phyloP scores from a whole-genome alignment of 2,113 vertebrate species.

The Lamprotornis superbus region DNA sequence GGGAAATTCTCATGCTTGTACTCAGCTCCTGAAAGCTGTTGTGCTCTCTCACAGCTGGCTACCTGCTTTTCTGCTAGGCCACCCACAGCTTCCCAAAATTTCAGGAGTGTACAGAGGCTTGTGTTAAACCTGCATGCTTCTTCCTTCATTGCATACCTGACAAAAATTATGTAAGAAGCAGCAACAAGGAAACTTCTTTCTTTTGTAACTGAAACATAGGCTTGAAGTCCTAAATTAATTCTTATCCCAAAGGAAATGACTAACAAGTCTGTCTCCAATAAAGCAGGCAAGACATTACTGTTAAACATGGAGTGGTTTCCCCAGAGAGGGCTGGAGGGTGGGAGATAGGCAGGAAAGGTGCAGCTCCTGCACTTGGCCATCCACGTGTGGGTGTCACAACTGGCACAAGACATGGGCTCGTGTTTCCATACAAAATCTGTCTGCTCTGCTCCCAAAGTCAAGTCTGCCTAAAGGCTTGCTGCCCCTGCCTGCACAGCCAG shows the following conservation, averaged over 20 bases:
- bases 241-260: background rate
- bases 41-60: background rate
- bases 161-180: background rate
- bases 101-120: background rate
- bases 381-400: rapidly evolving
- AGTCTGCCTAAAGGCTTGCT: background rate
- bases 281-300: background rate
- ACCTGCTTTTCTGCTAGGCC: background rate
- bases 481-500: background rate
- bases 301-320: background rate
- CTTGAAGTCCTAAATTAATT: background rate
- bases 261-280: background rate
- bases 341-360: background rate
- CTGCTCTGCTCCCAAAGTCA: background rate
- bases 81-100: background rate
- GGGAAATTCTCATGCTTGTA: background rate
- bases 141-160: background rate
- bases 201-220: background rate
- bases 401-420: background rate
- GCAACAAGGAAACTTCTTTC: background rate
- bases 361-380: background rate
- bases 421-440: rapidly evolving
- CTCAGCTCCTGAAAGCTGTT: background rate
- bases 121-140: background rate
- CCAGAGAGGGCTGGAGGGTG: background rate